Conservation (phyloP, 2,888 invertebrate genomes). For the Rhingia campestris region DNA sequence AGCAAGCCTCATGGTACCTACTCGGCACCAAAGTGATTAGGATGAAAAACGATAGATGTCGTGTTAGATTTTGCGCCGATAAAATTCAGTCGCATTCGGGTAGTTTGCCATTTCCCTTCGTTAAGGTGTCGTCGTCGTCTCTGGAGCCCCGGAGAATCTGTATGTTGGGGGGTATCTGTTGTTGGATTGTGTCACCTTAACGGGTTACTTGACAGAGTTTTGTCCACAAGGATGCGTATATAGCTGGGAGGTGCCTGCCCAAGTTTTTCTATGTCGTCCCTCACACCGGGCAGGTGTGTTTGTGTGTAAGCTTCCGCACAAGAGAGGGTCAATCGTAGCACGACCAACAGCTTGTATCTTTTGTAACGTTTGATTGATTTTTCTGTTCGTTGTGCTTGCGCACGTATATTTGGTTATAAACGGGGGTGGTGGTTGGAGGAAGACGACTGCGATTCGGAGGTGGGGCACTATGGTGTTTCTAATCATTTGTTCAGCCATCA, state of each 20-base stretch:
- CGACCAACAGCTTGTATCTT: slow-evolving; percentile 49
- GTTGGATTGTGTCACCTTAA: slow-evolving; percentile 72
- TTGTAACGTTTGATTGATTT: slow-evolving; percentile 64
- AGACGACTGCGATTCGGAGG: slow-evolving; percentile 48
- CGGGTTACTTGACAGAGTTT: slow-evolving; percentile 53
- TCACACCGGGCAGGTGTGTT: slow-evolving; percentile 50
- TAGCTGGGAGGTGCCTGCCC: slow-evolving; percentile 32
- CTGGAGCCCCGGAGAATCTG: background rate
- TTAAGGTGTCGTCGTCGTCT: slow-evolving; percentile 52
- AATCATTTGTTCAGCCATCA: slow-evolving; percentile 67
- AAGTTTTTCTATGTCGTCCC: background rate
- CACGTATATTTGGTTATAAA: background rate
- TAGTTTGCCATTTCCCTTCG: slow-evolving; percentile 56
- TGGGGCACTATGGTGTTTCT: slow-evolving; percentile 48
- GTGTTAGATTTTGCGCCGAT: slow-evolving; percentile 74
- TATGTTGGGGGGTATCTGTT: slow-evolving; percentile 33
- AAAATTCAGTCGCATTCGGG: slow-evolving; percentile 71
- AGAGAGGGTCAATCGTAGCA: slow-evolving; percentile 66
- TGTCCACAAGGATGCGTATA: slow-evolving; percentile 60
- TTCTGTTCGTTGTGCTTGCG: slow-evolving; percentile 19
- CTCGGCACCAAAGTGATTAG: slow-evolving; percentile 64
- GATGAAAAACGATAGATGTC: slow-evolving; percentile 74
- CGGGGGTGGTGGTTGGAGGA: slow-evolving; percentile 1
- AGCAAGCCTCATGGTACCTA: slow-evolving; percentile 12
- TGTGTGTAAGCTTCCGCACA: background rate